These are phyloP conservation scores for Tipula unca DNA, from an alignment of 2,888 invertebrate genomes.

Conservation along the genomic window DNA sequence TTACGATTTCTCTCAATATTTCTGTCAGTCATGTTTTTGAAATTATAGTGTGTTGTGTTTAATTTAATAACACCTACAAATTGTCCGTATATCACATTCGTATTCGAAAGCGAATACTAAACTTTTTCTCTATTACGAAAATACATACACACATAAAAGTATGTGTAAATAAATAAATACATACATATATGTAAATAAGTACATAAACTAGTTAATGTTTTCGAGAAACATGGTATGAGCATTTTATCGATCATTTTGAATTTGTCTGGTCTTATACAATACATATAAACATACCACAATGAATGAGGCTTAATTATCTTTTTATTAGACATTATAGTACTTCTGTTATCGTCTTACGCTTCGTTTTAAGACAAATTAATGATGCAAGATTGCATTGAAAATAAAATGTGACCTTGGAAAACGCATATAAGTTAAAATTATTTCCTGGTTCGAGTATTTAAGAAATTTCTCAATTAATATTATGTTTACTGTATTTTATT, in stretches of 20 bases:
- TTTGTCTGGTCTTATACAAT: background rate
- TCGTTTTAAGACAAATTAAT: background rate
- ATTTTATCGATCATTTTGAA: background rate
- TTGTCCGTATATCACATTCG: background rate
- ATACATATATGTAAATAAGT: no score
- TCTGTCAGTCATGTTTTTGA: background rate
- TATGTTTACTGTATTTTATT: background rate
- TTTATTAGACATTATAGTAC: no score
- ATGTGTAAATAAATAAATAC: background rate
- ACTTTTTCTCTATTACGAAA: background rate
- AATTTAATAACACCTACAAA: background rate
- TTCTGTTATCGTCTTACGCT: background rate
- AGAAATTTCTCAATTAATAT: background rate
- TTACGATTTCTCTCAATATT: background rate
- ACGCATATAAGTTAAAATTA: background rate
- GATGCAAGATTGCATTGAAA: background rate
- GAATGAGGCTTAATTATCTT: background rate
- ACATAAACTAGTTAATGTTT: no score
- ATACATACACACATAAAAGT: background rate
- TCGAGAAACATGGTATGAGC: background rate
- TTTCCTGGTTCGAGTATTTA: background rate
- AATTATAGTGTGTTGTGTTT: background rate
- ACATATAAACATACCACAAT: no score
- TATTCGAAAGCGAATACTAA: background rate
- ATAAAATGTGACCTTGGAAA: background rate